Conservation (phyloP, 1,140 invertebrate species). For the Atta colombica region DNA sequence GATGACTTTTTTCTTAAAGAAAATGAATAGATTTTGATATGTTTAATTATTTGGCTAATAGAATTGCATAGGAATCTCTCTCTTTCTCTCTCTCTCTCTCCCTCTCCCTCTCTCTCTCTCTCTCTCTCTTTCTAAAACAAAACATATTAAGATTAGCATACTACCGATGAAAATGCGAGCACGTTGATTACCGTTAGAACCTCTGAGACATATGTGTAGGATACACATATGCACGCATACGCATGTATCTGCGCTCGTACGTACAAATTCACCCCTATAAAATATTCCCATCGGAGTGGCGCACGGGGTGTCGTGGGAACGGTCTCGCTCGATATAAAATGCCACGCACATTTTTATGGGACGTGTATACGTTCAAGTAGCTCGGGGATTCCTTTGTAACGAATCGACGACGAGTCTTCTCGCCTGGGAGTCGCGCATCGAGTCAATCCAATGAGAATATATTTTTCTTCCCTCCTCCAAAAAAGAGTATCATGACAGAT, state of each 20-base stretch:
- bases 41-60: neutral
- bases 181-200: conserved; percentile 65
- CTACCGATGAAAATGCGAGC: conserved; percentile 39
- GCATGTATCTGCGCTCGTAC: conserved; percentile 52
- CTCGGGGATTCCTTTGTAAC: conserved; percentile 75
- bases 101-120: no score
- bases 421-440: conserved; percentile 41
- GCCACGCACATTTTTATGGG: conserved; percentile 76
- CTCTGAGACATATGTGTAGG: conserved; percentile 15
- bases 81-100: conserved; percentile 40
- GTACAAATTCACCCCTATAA: conserved; percentile 80
- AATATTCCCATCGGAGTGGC: conserved; percentile 80
- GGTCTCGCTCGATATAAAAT: conserved; percentile 80
- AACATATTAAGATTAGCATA: conserved; percentile 6
- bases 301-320: conserved; percentile 83
- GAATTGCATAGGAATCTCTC: conserved; percentile 14
- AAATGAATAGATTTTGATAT: neutral
- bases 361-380: conserved; percentile 70
- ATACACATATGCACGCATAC: conserved; percentile 50
- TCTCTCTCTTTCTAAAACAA: neutral
- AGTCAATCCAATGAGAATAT: conserved; percentile 39
- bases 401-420: conserved; percentile 63
- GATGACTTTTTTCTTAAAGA: neutral
- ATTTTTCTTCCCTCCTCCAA: conserved; percentile 25
- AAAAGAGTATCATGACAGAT: neutral